Evolutionary conservation across 2,113 vertebrate genomes (phyloP), one percentile per base, ranked within the genome.

Genomic region (Irena cyanogastra): DNA sequence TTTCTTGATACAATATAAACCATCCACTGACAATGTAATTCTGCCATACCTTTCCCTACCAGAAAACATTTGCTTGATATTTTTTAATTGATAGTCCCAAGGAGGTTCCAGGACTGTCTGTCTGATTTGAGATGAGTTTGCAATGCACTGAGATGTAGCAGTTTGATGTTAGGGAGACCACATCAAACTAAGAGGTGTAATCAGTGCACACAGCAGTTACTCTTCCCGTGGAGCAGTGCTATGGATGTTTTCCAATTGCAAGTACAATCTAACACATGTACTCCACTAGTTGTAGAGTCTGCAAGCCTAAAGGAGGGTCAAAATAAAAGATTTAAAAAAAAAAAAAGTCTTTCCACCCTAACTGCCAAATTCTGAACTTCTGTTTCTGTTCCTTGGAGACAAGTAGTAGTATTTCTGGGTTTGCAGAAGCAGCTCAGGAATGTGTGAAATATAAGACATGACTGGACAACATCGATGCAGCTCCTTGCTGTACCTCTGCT

Each of bases 391-490:
- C 89, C 91, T 76, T 87, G 64, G 90, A 94, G 92, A 94, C 83
- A 57, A 93, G 92, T 86, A 77, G 72, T 59, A 87, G 88, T 63
- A 95, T 56, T 94, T 95, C 87, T 91, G 94, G 70, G 52, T 90
- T 87, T 97, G 72, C 88, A 89, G 83, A 93, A 94, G 89, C 83
- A 87, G 92, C 88, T 87, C 52, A 72, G 69, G 93, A 97, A 95
- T 27, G 90, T 89, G 93, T 83, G 93, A 95, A 95, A 74, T 77
- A 42, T 1, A 78, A 93, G 93, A 72, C 93, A 92, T 31, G 83
- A 95, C 93, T 95, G 91, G 94, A 95, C 93, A 88, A 86, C 83
- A 89, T 90, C 92, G 94, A 93, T 90, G 85, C 57, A 71, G 68
- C 69, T 90, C 85, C 71, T 33, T 8, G 59, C 78, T 91, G 83